Percentiles rank a stretch among this genome's conserved stretches.
These are phyloP conservation scores for Papilio polyxenes DNA, from an alignment of 1,140 invertebrate species.

Conservation along the genomic window DNA sequence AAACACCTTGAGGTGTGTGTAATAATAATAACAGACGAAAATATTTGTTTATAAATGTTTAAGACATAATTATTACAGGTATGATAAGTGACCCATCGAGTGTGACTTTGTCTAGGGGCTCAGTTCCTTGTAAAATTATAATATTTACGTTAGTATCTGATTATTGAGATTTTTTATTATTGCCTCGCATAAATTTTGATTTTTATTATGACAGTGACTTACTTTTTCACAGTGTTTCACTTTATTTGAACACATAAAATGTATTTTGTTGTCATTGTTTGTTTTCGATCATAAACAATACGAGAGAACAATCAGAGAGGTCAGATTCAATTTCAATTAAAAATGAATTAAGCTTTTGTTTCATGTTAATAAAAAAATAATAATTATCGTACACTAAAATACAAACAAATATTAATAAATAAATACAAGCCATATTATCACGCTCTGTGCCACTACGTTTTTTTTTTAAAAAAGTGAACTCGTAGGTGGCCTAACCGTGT, in stretches of 20 bases:
- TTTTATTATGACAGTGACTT: conserved; percentile 32
- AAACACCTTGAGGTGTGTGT: neutral
- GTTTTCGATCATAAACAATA: neutral
- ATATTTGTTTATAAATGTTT: neutral
- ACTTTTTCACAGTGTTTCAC: conserved; percentile 25
- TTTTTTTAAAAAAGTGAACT: neutral
- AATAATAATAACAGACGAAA: neutral
- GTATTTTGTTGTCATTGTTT: neutral
- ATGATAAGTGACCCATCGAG: too few species aligned
- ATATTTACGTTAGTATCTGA: conserved; percentile 24
- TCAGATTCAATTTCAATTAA: neutral
- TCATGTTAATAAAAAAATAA: neutral
- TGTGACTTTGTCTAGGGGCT: too few species aligned
- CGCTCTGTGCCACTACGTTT: too few species aligned
- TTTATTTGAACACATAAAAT: conserved; percentile 21
- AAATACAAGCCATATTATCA: neutral
- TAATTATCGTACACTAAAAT: neutral
- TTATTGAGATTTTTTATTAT: conserved; percentile 28
- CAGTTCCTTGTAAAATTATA: conserved; percentile 13
- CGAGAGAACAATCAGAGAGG: neutral
- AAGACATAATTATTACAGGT: too few species aligned
- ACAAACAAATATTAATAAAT: neutral
- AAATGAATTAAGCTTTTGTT: neutral
- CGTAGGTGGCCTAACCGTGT: too few species aligned
- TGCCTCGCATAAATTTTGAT: conserved; percentile 17